Evolutionary conservation across 1,140 invertebrate species (phyloP).

Genomic region (Anoplophora glabripennis): DNA sequence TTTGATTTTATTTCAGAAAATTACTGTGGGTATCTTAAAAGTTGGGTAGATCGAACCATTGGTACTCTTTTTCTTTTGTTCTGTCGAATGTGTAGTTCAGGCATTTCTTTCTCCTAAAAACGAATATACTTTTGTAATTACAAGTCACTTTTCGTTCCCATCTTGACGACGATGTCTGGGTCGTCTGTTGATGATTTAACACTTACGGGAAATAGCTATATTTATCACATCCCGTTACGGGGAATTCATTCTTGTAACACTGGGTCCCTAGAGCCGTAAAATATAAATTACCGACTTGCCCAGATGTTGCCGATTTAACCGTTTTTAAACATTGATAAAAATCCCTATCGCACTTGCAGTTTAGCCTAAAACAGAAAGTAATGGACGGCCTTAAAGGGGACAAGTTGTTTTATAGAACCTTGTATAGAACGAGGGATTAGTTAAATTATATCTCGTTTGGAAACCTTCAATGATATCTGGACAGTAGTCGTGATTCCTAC

Average conservation of each 20-base stretch:
- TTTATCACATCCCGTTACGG: constrained; percentile 58
- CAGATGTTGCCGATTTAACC: constrained; percentile 51
- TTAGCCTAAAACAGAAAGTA: constrained; percentile 51
- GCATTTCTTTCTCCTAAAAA: constrained; percentile 45
- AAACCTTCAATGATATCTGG: constrained; percentile 59
- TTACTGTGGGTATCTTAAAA: constrained; percentile 29
- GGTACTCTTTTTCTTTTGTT: constrained; percentile 51
- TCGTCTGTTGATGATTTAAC: too few species aligned
- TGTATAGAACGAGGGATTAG: constrained; percentile 53
- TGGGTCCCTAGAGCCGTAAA: constrained; percentile 63
- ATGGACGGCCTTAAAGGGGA: neutral
- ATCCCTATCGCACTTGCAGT: constrained; percentile 65
- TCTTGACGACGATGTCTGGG: too few species aligned
- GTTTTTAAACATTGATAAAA: constrained; percentile 64
- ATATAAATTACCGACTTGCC: constrained; percentile 63
- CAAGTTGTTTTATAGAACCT: constrained; percentile 27
- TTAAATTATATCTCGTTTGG: constrained; percentile 59
- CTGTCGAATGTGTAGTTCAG: constrained; percentile 55
- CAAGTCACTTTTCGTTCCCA: too few species aligned
- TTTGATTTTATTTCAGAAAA: neutral
- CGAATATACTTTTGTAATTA: neutral
- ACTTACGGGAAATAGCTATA: constrained; percentile 37
- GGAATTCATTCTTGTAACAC: constrained; percentile 68
- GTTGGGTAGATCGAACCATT: constrained; percentile 60
- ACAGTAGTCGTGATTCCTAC: constrained; percentile 74